Percentiles rank a stretch among this genome's conserved stretches.
Conservation (phyloP, 2,113 vertebrate genomes). For the Aspiorhynchus laticeps region DNA sequence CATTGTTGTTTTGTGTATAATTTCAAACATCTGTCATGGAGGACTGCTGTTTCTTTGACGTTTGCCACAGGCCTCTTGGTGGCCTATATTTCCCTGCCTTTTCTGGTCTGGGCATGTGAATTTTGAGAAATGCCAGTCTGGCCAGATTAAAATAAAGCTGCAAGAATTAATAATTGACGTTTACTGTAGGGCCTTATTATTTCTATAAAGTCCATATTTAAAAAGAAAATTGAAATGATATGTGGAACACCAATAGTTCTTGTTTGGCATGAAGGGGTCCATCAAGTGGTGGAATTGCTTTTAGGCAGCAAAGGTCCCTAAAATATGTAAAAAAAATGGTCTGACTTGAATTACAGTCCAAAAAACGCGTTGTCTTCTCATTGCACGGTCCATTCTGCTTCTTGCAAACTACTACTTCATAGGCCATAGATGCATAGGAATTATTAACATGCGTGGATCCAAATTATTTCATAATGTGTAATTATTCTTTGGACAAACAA, state of each 20-base stretch:
- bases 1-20: neutral
- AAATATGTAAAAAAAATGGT: too few relatives aligned
- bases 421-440: too few relatives aligned
- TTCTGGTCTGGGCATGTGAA: neutral
- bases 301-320: too few relatives aligned
- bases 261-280: neutral
- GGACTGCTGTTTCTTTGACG: neutral
- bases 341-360: too few relatives aligned
- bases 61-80: slow-evolving; percentile 7
- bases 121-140: neutral
- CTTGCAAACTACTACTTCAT: too few relatives aligned
- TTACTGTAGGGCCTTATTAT: neutral
- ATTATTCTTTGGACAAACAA: too few relatives aligned
- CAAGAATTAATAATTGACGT: neutral
- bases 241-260: neutral
- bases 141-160: slow-evolving; percentile 19
- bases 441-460: too few relatives aligned
- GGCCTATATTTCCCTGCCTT: neutral
- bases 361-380: too few relatives aligned
- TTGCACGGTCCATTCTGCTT: too few relatives aligned
- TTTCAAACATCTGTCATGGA: slow-evolving; percentile 11
- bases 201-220: neutral
- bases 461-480: too few relatives aligned
- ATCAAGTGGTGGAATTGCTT: neutral
- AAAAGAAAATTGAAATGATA: neutral